These are phyloP conservation scores for Megalopta genalis DNA, from an alignment of 1,140 invertebrate species.

Conservation along the genomic window DNA sequence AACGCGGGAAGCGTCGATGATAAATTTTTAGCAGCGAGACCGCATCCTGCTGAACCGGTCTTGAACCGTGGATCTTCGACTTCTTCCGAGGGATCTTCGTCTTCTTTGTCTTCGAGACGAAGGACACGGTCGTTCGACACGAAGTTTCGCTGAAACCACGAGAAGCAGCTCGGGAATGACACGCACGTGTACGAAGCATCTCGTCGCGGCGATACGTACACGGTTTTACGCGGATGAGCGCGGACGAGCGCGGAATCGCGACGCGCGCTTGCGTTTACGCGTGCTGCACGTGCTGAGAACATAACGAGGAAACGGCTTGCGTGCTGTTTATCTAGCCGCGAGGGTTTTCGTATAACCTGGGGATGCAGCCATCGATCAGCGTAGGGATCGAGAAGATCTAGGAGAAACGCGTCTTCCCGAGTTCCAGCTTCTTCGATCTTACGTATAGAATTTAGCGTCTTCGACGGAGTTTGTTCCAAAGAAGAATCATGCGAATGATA, in stretches of 20 bases:
- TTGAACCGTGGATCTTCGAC: not conserved
- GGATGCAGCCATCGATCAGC: not conserved
- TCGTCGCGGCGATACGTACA: slow-evolving; percentile 9
- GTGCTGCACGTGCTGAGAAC: slow-evolving; percentile 10
- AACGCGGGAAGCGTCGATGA: too few species aligned
- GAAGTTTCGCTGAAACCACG: slow-evolving; percentile 36
- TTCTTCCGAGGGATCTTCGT: not conserved
- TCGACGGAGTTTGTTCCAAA: too few species aligned
- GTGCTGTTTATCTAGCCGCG: not conserved
- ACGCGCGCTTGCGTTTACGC: slow-evolving; percentile 17
- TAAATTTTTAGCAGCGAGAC: too few species aligned
- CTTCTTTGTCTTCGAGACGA: not conserved
- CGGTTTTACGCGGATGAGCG: too few species aligned
- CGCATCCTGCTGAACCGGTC: not conserved
- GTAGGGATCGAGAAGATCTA: not conserved
- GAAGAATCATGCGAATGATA: too few species aligned
- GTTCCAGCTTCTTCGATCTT: too few species aligned
- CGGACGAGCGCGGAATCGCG: not conserved
- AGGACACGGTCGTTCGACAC: slow-evolving; percentile 7
- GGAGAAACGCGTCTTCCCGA: too few species aligned
- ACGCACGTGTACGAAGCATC: slow-evolving; percentile 24
- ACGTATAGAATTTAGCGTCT: too few species aligned
- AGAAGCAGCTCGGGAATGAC: slow-evolving; percentile 51
- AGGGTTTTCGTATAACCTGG: not conserved
- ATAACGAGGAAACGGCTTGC: slow-evolving; percentile 2